Evolutionary conservation across 2,888 invertebrate species (phyloP), one percentile per base, ranked within the genome.

Genomic region (Callyntrura sp.): DNA sequence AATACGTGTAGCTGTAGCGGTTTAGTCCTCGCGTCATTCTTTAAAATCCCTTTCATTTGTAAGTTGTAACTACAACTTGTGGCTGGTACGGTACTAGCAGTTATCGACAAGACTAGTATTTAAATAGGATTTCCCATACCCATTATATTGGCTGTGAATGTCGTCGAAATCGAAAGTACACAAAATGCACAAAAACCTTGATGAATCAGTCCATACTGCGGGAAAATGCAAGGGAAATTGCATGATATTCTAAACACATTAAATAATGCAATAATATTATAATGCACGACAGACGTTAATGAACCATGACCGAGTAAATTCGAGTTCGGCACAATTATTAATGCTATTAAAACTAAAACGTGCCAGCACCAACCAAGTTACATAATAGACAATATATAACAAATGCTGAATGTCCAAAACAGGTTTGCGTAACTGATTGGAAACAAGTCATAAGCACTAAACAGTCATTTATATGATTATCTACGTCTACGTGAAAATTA

Each of bases 281-380:
- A 45, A 70, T 14, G 1, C 70, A 70, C 70, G 45, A 70, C 17
- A 45, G 45, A 14, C 11, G 28, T 70, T 70, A 70, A 70, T 70
- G 70, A 70, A 70, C 70, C 70, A 45, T 70, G 70, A 70, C 70
- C 70, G 70, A 70, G 11, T 70, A 45, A 45, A 45, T 70, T 20
- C 45, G 17, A 70, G 45, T 9, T 70, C 45, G 70, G 14, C 70
- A 70, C 9, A 45, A 45, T 62, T 62, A 35, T 35, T 35, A 35
- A 4, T 35, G 6, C 6, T 35, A 35, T 35, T 35, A 35, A 35
- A 35, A 35, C 35, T 35, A 23, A 62, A 62, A 62, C 9, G 25
- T 62, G 9, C 9, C 17, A 57, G 17, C 57, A n/a, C 6, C 35
- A 35, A 35, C 35, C 35, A 35, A 35, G 35, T 35, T 35, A n/a